phyloP scores from a whole-genome alignment of 2,888 invertebrate genomes.

The Epiblema foenella region DNA sequence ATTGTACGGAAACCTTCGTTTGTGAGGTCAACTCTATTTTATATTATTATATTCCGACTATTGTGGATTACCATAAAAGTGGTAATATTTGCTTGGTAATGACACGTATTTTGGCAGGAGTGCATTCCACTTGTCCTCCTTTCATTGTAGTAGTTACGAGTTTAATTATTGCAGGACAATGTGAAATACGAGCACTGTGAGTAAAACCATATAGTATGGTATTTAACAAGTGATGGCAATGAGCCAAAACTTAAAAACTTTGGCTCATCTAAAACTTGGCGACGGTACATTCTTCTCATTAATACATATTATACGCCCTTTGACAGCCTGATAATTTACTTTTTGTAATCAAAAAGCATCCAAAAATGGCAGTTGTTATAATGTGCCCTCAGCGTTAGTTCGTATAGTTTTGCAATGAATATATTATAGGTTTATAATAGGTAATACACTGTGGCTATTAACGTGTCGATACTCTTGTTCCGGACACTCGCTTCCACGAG shows the following conservation, averaged over 20 bases:
- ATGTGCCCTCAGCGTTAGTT: too few species aligned
- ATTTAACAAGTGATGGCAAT: constrained; percentile 28
- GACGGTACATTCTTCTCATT: constrained; percentile 21
- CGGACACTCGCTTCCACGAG: too few species aligned
- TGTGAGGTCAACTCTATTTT: too few species aligned
- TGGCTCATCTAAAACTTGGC: constrained; percentile 31
- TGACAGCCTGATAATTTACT: neutral
- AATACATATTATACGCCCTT: constrained; percentile 19
- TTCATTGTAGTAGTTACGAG: neutral
- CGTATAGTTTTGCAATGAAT: too few species aligned
- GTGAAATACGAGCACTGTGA: neutral
- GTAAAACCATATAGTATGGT: neutral
- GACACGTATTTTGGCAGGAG: neutral
- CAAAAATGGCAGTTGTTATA: too few species aligned
- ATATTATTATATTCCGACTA: too few species aligned
- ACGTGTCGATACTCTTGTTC: too few species aligned
- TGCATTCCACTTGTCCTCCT: neutral
- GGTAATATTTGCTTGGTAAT: neutral
- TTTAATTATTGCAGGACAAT: neutral
- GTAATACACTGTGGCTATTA: too few species aligned
- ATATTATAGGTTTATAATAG: too few species aligned
- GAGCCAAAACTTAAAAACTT: constrained; percentile 30
- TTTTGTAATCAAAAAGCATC: neutral
- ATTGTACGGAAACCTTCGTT: too few species aligned
- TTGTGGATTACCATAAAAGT: neutral